phyloP scores from a whole-genome alignment of 2,797 vertebrate species.

The Pangasius sanitwongsei region DNA sequence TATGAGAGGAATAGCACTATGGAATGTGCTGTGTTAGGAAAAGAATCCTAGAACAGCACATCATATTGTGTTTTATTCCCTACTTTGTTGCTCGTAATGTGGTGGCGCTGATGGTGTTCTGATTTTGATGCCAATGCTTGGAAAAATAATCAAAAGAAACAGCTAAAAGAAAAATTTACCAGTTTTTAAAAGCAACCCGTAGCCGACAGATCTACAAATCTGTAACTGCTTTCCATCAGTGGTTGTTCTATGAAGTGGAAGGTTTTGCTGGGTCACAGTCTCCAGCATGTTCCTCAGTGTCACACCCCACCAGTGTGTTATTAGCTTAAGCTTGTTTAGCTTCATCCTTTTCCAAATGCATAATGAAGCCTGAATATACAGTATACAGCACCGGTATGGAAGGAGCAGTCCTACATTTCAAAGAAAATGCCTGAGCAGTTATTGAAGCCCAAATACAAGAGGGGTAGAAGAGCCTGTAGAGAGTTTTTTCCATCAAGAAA shows the following conservation, averaged over 20 bases:
- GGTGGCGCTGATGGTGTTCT: neutral
- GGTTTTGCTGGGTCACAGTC: neutral
- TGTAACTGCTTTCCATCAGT: neutral
- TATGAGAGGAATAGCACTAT: neutral
- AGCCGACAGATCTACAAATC: neutral
- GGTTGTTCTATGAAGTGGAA: neutral
- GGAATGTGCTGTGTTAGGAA: neutral
- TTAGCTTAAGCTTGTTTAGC: neutral
- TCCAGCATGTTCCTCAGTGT: neutral
- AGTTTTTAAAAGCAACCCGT: neutral
- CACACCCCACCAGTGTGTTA: neutral
- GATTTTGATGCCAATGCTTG: neutral
- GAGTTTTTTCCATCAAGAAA: conserved; percentile 1
- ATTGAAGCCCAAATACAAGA: conserved; percentile 26
- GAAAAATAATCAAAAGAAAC: neutral
- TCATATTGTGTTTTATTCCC: neutral
- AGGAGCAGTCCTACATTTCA: neutral
- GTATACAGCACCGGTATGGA: conserved; percentile 3
- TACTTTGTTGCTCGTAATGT: neutral
- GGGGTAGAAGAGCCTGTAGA: conserved; percentile 11
- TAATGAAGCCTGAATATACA: conserved; percentile 4
- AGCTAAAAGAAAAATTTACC: neutral
- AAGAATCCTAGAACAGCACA: neutral
- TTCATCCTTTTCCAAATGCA: neutral
- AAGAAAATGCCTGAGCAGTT: conserved; percentile 29